These are phyloP conservation scores for Hybognathus amarus DNA, from an alignment of 2,797 vertebrate species.

Conservation along the genomic window DNA sequence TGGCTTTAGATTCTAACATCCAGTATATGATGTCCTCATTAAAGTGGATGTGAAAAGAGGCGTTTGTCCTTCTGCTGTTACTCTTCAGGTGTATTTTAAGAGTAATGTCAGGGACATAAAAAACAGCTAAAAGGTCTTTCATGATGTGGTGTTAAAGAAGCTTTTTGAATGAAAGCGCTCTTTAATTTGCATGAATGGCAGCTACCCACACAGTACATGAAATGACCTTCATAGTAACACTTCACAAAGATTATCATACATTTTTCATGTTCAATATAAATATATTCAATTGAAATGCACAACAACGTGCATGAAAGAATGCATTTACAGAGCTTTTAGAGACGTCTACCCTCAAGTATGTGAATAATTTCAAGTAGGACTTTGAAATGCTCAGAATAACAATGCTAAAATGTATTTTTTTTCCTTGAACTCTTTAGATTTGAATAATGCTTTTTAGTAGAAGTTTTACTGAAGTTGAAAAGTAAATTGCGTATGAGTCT, in stretches of 20 bases:
- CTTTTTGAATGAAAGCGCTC: neutral
- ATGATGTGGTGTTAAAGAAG: neutral
- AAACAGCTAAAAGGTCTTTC: neutral
- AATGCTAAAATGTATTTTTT: neutral
- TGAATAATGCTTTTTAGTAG: constrained; percentile 26
- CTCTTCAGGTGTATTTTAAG: neutral
- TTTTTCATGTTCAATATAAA: neutral
- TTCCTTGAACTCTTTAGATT: constrained; percentile 6
- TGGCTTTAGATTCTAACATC: neutral
- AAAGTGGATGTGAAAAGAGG: neutral
- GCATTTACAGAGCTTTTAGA: neutral
- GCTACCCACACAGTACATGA: neutral
- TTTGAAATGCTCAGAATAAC: neutral
- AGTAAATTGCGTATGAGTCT: neutral
- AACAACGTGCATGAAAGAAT: neutral
- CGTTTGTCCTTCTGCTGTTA: constrained; percentile 1
- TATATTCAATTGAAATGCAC: neutral
- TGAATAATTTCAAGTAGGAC: neutral
- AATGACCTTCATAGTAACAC: constrained; percentile 24
- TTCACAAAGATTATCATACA: neutral
- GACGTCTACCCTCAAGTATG: neutral
- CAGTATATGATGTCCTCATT: neutral
- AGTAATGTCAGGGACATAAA: neutral
- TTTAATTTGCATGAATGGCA: neutral
- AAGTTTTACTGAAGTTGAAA: neutral